Percentiles rank a stretch among this genome's conserved stretches.
phyloP scores from a whole-genome alignment of 2,888 invertebrate genomes.

The Phymatocera aterrima region DNA sequence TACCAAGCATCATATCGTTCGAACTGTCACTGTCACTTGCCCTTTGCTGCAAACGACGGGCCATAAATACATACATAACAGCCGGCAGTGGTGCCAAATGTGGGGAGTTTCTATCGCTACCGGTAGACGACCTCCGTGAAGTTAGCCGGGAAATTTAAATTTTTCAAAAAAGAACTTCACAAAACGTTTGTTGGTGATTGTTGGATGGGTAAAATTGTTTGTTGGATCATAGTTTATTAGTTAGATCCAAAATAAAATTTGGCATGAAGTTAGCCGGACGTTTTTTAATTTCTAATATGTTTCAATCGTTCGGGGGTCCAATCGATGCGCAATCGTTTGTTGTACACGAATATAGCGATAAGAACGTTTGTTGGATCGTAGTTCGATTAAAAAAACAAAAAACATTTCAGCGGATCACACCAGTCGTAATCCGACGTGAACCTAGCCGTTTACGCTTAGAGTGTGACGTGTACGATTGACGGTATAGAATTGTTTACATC shows the following conservation, averaged over 20 bases:
- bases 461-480: background rate
- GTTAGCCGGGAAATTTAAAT: constrained; percentile 11
- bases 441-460: background rate
- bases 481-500: background rate
- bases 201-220: background rate
- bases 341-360: background rate
- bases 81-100: background rate
- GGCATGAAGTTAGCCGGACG: background rate
- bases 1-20: background rate
- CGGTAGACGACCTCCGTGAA: constrained; percentile 22
- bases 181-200: constrained; percentile 32
- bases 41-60: constrained; percentile 33
- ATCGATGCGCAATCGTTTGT: constrained; percentile 1
- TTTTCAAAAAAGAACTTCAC: background rate
- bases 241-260: background rate
- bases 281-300: background rate
- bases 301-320: no score
- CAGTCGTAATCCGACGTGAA: background rate
- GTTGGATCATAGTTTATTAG: constrained; percentile 3
- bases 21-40: constrained; percentile 16
- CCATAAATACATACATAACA: background rate
- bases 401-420: background rate
- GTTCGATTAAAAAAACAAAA: background rate
- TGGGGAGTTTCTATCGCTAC: background rate
- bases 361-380: background rate